Evolutionary conservation across 2,888 invertebrate species (phyloP).

Genomic region (Brenthis hecate): DNA sequence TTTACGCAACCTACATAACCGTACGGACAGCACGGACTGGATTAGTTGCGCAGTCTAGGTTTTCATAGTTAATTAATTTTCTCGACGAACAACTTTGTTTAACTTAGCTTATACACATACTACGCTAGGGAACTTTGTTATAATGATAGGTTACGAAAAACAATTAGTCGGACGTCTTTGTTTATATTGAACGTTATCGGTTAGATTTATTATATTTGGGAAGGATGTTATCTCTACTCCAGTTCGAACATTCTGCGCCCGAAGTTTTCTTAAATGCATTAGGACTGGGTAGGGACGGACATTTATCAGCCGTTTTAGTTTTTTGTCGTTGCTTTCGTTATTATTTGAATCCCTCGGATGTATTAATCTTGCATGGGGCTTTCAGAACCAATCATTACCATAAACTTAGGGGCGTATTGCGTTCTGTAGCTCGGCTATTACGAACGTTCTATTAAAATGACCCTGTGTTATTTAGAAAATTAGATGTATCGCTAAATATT

Average conservation of each 20-base stretch:
- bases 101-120: constrained; percentile 37
- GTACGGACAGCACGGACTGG: constrained; percentile 30
- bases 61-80: constrained; percentile 45
- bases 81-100: constrained; percentile 42
- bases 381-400: constrained; percentile 76
- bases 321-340: constrained; percentile 76
- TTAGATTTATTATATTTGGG: constrained; percentile 79
- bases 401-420: constrained; percentile 79
- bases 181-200: constrained; percentile 69
- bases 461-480: constrained; percentile 77
- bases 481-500: constrained; percentile 81
- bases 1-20: constrained; percentile 33
- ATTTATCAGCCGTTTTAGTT: constrained; percentile 77
- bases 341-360: constrained; percentile 75
- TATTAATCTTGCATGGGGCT: constrained; percentile 78
- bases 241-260: constrained; percentile 55
- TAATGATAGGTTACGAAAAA: constrained; percentile 73
- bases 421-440: constrained; percentile 80
- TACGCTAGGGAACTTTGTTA: constrained; percentile 54
- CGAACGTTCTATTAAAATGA: constrained; percentile 77
- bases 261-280: constrained; percentile 55
- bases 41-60: constrained; percentile 41
- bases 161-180: constrained; percentile 73
- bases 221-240: constrained; percentile 67
- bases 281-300: constrained; percentile 71